phyloP scores from a whole-genome alignment of 2,113 vertebrate species.

The Oreamnos americanus region DNA sequence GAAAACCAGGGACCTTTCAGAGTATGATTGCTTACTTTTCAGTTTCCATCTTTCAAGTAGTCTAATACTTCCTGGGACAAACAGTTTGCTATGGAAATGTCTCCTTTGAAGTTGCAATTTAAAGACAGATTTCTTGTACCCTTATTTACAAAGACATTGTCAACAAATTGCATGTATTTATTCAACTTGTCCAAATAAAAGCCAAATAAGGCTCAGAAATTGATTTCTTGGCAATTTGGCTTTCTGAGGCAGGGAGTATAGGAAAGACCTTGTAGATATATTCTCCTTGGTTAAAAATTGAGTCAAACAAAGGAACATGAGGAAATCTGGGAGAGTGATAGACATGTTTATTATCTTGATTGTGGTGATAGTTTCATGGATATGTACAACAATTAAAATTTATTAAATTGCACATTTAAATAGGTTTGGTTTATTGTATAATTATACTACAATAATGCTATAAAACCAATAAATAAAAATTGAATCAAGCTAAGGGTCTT shows the following conservation, averaged over 20 bases:
- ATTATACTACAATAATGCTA: not conserved
- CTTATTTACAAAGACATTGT: slow-evolving; percentile 67
- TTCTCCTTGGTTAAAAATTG: slow-evolving; percentile 6
- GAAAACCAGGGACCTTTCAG: slow-evolving; percentile 64
- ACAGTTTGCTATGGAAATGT: slow-evolving; percentile 73
- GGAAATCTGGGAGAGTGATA: not conserved
- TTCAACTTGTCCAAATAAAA: slow-evolving; percentile 70
- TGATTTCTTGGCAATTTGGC: slow-evolving; percentile 48
- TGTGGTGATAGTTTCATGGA: not conserved
- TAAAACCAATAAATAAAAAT: not conserved
- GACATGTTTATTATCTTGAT: not conserved
- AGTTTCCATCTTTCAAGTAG: slow-evolving; percentile 69
- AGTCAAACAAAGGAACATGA: not conserved
- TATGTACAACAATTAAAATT: not conserved
- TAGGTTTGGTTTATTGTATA: not conserved
- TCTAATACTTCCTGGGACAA: slow-evolving; percentile 75
- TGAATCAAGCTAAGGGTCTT: not conserved
- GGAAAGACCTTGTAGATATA: not conserved
- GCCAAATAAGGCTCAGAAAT: slow-evolving; percentile 59
- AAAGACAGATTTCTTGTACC: slow-evolving; percentile 60
- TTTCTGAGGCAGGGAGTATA: slow-evolving; percentile 32
- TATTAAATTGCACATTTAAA: not conserved
- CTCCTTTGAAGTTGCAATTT: slow-evolving; percentile 74
- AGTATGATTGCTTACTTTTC: slow-evolving; percentile 72
- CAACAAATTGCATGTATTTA: slow-evolving; percentile 66